These are phyloP conservation scores for Diadumene lineata DNA, from an alignment of 92 coral and sea anemone species.

Conservation along the genomic window DNA sequence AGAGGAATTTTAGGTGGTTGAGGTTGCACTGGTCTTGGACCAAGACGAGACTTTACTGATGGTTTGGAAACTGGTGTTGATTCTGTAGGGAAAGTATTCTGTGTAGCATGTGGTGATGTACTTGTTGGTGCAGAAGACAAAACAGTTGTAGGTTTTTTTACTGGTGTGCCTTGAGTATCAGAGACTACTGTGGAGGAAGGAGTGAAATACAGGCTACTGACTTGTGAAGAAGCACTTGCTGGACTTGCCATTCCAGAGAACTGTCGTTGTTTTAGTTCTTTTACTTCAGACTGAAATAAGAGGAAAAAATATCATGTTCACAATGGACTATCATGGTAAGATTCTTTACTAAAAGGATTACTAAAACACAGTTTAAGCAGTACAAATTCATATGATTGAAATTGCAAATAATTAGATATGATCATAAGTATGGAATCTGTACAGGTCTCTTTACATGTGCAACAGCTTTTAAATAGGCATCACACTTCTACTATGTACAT, in stretches of 20 bases:
- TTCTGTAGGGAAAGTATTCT: slow-evolving; percentile 22
- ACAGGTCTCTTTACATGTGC: no score
- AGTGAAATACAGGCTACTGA: background rate
- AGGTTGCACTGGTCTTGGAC: slow-evolving; percentile 23
- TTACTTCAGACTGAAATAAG: slow-evolving; percentile 27
- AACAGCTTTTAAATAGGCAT: no score
- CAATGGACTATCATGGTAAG: no score
- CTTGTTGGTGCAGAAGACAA: slow-evolving; percentile 23
- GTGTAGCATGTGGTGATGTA: slow-evolving; percentile 10
- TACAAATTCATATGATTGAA: no score
- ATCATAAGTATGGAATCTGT: no score
- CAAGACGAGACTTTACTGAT: slow-evolving; percentile 41
- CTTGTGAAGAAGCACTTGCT: slow-evolving; percentile 1
- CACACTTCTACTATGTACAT: no score
- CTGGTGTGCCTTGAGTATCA: slow-evolving; percentile 3
- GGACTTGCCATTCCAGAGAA: slow-evolving; percentile 21
- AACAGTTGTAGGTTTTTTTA: background rate
- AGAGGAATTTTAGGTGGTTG: slow-evolving; percentile 67
- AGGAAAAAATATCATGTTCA: background rate
- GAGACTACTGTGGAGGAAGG: slow-evolving; percentile 4
- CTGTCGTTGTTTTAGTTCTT: slow-evolving; percentile 26
- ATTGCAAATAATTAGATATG: no score
- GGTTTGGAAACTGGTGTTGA: slow-evolving; percentile 45
- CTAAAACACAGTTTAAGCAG: no score
- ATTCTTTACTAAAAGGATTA: no score